phyloP scores from a whole-genome alignment of 2,113 vertebrate genomes.

The Rana temporaria region DNA sequence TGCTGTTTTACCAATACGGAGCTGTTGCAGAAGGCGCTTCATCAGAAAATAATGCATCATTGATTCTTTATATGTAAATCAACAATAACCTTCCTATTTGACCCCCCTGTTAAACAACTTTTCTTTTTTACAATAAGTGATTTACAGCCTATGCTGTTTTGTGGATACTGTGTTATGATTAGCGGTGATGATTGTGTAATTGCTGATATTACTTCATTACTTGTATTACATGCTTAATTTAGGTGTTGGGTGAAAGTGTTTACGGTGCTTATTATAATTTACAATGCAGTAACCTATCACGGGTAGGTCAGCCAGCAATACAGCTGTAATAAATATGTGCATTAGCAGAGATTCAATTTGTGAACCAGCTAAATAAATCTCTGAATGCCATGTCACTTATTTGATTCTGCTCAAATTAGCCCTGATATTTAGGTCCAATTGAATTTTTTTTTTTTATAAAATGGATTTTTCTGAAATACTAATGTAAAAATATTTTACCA shows the following conservation, averaged over 20 bases:
- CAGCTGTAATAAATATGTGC: not conserved
- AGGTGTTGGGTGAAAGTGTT: not conserved
- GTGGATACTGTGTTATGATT: not conserved
- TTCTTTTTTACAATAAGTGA: not conserved
- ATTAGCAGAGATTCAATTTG: not conserved
- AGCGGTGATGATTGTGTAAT: not conserved
- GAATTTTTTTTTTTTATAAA: too few species aligned
- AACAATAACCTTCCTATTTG: too few species aligned
- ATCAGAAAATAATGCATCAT: too few species aligned
- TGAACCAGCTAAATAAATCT: not conserved
- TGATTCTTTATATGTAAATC: too few species aligned
- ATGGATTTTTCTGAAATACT: too few species aligned
- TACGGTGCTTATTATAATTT: not conserved
- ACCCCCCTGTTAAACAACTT: too few species aligned
- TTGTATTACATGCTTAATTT: too few species aligned
- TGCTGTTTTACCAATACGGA: too few species aligned
- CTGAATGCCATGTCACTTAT: not conserved
- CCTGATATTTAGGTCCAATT: too few species aligned
- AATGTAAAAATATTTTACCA: too few species aligned
- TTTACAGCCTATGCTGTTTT: too few species aligned
- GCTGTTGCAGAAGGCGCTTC: too few species aligned
- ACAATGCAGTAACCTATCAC: not conserved
- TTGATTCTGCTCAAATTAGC: not conserved
- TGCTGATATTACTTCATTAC: not conserved
- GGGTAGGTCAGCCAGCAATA: not conserved